These are phyloP conservation scores for Athalia cordata DNA, from an alignment of 2,888 invertebrate genomes.

Conservation along the genomic window DNA sequence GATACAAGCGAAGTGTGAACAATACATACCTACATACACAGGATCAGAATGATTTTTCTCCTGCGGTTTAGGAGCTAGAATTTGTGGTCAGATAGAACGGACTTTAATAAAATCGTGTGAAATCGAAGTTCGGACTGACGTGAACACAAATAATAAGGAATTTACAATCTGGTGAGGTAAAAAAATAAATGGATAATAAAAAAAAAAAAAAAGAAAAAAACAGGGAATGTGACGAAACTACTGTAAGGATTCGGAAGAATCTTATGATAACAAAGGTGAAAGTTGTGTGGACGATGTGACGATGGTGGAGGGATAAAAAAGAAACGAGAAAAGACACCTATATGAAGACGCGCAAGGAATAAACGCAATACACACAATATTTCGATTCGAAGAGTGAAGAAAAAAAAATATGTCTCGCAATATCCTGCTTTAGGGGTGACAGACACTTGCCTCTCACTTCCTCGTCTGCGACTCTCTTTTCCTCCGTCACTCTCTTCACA, in stretches of 20 bases:
- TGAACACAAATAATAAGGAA: neutral
- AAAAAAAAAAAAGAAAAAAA: neutral
- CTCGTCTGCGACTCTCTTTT: constrained; percentile 32
- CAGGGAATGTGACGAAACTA: neutral
- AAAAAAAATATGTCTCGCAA: constrained; percentile 45
- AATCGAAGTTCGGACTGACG: neutral
- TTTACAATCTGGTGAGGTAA: neutral
- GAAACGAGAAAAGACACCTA: constrained; percentile 16
- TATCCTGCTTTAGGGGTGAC: constrained; percentile 46
- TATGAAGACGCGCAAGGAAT: constrained; percentile 34
- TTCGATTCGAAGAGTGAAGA: constrained; percentile 15
- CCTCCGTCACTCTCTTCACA: constrained; percentile 10
- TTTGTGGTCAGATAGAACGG: neutral
- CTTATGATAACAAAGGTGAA: constrained; percentile 20
- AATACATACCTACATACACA: neutral
- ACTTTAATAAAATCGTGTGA: neutral
- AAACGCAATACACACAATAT: constrained; percentile 48
- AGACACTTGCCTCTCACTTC: constrained; percentile 42
- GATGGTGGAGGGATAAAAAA: neutral
- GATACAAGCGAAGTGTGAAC: neutral
- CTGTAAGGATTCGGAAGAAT: constrained; percentile 16
- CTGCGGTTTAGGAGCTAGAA: neutral
- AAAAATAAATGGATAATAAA: neutral
- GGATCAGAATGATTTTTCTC: neutral
- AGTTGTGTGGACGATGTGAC: neutral